phyloP scores from a whole-genome alignment of 2,888 invertebrate genomes.

The Ferdinandea cuprea region DNA sequence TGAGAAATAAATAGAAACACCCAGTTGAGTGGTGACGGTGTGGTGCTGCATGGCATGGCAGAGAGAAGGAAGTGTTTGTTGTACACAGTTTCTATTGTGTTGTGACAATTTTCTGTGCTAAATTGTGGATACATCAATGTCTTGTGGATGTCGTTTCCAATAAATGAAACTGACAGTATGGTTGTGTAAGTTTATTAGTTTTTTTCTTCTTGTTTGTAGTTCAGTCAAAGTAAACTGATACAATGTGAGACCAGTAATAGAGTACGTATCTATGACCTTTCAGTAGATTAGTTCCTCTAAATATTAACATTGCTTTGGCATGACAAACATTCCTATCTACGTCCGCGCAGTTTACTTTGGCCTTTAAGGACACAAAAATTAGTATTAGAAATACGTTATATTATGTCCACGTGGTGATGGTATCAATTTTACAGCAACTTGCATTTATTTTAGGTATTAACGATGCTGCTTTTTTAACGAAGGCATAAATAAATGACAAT shows the following conservation, averaged over 20 bases:
- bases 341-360: not conserved
- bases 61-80: conserved; percentile 24
- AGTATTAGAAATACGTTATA: no score
- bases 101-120: conserved; percentile 35
- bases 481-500: no score
- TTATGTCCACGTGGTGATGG: no score
- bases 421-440: no score
- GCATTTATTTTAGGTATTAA: no score
- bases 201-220: not conserved
- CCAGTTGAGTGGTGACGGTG: conserved; percentile 6
- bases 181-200: not conserved
- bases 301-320: not conserved
- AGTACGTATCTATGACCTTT: not conserved
- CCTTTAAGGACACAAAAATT: not conserved
- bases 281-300: not conserved
- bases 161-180: not conserved
- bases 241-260: not conserved
- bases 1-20: conserved; percentile 31
- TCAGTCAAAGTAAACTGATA: not conserved
- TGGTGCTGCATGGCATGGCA: conserved; percentile 12
- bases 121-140: conserved; percentile 22
- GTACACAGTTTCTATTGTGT: conserved; percentile 36
- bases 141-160: conserved; percentile 17
- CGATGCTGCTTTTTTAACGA: no score
- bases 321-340: not conserved